These are phyloP conservation scores for Psococerastis gibbosa DNA, from an alignment of 2,888 invertebrate genomes.

Conservation along the genomic window DNA sequence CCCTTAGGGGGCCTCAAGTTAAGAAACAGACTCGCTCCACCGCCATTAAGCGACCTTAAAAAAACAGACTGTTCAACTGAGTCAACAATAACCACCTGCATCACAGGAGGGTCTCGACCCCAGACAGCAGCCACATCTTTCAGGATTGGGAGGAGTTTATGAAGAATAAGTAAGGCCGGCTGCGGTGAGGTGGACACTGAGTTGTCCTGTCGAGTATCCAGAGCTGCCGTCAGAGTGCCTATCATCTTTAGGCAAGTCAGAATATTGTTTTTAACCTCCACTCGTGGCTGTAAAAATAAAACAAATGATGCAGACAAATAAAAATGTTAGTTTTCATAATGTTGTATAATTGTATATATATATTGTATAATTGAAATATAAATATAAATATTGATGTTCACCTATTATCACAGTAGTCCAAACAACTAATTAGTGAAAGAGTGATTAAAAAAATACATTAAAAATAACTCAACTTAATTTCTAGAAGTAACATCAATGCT, in stretches of 20 bases:
- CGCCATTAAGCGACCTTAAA: too few species aligned
- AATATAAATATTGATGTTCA: too few species aligned
- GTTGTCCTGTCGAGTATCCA: conserved; percentile 30
- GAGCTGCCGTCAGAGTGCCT: conserved; percentile 40
- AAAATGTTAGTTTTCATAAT: not conserved
- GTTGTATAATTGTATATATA: too few species aligned
- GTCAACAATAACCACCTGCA: too few species aligned
- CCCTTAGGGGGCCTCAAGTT: too few species aligned
- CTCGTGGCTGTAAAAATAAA: conserved; percentile 27
- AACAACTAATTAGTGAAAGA: too few species aligned
- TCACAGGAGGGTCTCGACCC: conserved; percentile 38
- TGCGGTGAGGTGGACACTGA: conserved; percentile 23
- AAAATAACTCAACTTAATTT: too few species aligned
- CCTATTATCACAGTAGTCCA: too few species aligned
- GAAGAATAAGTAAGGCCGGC: conserved; percentile 37
- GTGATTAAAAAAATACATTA: too few species aligned
- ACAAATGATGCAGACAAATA: conserved; percentile 12
- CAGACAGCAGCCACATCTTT: conserved; percentile 38
- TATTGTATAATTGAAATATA: not conserved
- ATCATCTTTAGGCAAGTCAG: conserved; percentile 46
- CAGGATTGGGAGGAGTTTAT: conserved; percentile 42
- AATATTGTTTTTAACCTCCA: conserved; percentile 31
- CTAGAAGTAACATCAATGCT: too few species aligned
- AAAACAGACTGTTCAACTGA: too few species aligned
- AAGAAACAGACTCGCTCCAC: too few species aligned